Evolutionary conservation across 1,140 invertebrate genomes (phyloP), one percentile per base, ranked within the genome.

Genomic region (Drosophila melanogaster): DNA sequence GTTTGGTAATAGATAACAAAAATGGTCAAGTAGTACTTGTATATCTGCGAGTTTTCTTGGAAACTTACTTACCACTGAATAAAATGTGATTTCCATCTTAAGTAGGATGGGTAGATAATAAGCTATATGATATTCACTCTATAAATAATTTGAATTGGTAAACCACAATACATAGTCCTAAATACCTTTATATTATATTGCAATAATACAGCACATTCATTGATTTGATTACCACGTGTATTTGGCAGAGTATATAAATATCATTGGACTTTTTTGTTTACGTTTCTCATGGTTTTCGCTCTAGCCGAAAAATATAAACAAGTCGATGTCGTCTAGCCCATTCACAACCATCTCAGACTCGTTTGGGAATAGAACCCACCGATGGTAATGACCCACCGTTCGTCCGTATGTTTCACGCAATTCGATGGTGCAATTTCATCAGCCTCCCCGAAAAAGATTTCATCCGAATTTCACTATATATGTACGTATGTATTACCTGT

Each of bases 391-490:
- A 53, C 57, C 40, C 41, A 74, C 40, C 40, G n/a, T n/a, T 0
- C 19, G 19, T 22, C 19, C 19, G 19, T 22, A 8, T 7, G 15
- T 5, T 19, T 17, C 41, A 19, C 51, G 83, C 58, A 87, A 87
- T 10, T 47, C 37, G 61, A 66, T 59, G 69, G 70, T 86, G 79
- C 71, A 83, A 89, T 87, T 87, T 87, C 83, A 70, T 87, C 83
- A 87, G 84, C 81, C 74, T 57, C 30, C 46, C 56, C 61, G 54
- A 72, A 77, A 69, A 61, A 79, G 47, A 75, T 43, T 61, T 70
- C 41, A n/a, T 47, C 51, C 12, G 50, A 77, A 62, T 66, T 50
- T 41, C 12, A 50, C 40, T 19, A 37, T 15, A 33, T n/a, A 30
- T 8, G 7, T 30, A 37, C 22, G 15, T 26, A 22, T 22, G 19